Conservation (phyloP, 2,113 vertebrate species). For the Helogale parvula region DNA sequence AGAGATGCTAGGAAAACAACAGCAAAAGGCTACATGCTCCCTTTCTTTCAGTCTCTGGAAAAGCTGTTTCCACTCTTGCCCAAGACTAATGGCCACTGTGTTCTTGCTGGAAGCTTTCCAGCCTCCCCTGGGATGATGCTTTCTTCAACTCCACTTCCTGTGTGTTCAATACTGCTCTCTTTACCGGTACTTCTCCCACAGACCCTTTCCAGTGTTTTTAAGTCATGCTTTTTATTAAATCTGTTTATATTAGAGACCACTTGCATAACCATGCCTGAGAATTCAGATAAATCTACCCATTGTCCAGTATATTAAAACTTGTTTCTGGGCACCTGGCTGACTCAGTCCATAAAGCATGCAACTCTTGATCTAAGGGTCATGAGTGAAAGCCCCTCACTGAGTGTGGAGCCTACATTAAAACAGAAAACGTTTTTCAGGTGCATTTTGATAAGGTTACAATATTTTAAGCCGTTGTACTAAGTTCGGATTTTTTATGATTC, state of each 20-base stretch:
- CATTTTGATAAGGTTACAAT: background rate
- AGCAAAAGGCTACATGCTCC: background rate
- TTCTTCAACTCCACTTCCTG: background rate
- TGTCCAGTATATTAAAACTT: background rate
- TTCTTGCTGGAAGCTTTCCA: too few relatives aligned
- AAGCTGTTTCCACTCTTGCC: background rate
- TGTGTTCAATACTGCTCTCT: background rate
- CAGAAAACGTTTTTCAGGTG: background rate
- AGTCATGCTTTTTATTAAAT: background rate
- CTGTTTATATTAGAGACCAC: background rate
- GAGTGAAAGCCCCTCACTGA: background rate
- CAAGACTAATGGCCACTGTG: background rate
- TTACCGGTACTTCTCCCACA: background rate
- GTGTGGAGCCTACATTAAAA: background rate
- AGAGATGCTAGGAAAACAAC: background rate
- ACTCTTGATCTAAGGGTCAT: background rate
- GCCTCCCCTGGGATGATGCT: background rate
- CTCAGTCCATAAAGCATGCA: background rate
- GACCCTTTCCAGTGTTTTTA: background rate
- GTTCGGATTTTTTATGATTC: slow-evolving; percentile 77
- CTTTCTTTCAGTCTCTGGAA: background rate
- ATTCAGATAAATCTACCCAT: background rate
- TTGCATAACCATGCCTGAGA: background rate
- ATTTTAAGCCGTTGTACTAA: background rate
- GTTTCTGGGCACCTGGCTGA: background rate